phyloP scores from a whole-genome alignment of 2,113 vertebrate species.

The Brachyistius frenatus region DNA sequence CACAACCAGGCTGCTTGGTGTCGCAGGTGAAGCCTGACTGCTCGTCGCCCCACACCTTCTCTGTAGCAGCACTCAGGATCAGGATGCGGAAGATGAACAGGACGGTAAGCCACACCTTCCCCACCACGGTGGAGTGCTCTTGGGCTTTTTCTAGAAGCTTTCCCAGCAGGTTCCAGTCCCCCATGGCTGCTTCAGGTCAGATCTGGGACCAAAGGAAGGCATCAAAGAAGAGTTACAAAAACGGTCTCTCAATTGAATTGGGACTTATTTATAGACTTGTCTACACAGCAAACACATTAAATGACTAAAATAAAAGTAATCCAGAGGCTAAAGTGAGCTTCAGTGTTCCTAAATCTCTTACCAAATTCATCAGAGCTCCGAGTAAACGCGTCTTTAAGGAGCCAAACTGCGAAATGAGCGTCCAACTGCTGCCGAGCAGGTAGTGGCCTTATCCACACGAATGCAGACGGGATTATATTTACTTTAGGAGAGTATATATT shows the following conservation, averaged over 20 bases:
- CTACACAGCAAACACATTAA: not conserved
- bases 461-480: conserved; percentile 73
- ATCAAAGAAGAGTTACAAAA: not conserved
- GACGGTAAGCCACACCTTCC: conserved; percentile 90
- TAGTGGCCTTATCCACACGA: conserved; percentile 52
- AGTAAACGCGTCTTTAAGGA: conserved; percentile 32
- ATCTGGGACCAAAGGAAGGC: conserved; percentile 31
- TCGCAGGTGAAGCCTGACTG: conserved; percentile 89
- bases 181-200: conserved; percentile 82
- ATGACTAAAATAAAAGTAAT: conserved; percentile 1
- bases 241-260: not conserved
- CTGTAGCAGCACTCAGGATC: conserved; percentile 87
- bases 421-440: conserved; percentile 43
- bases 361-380: conserved; percentile 40
- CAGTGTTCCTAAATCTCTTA: conserved; percentile 20
- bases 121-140: conserved; percentile 90
- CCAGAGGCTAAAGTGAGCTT: not conserved
- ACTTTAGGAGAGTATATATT: conserved; percentile 78
- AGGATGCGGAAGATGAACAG: conserved; percentile 91
- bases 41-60: conserved; percentile 91
- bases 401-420: conserved; percentile 9
- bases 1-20: conserved; percentile 91
- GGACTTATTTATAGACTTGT: not conserved
- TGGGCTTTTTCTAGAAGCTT: conserved; percentile 89
- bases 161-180: conserved; percentile 90